Evolutionary conservation across 1,140 invertebrate species (phyloP), one percentile per base, ranked within the genome.

Genomic region (Bombyx mandarina): DNA sequence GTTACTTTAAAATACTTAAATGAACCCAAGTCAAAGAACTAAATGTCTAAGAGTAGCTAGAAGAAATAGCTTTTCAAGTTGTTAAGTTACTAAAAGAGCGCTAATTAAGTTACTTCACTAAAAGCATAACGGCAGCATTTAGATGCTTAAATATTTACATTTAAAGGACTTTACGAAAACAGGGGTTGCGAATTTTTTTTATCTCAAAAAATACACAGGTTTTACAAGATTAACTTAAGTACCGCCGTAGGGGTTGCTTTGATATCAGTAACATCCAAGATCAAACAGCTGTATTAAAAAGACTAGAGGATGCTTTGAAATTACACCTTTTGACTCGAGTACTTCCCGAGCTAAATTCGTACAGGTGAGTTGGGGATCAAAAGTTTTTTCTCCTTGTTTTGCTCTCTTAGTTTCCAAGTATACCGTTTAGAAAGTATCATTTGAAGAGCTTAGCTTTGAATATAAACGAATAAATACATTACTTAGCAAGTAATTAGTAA

Each of bases 161-260:
- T 62, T 71, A 71, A 71, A 71, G 58, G 66, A 65, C 60, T 65
- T 53, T 55, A 65, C 64, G 56, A 71, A 66, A 66, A 64, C 60
- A 57, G 68, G 71, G 71, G 68, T 69, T 69, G 68, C 57, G 63
- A 69, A 69, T 74, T 74, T 65, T 35, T 35, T 35, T 35, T 65
- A 74, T 70, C 65, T 74, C 67, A 71, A 71, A 74, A 51, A 71
- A 73, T 70, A 73, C 71, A 67, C 62, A 65, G 63, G 65, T 69
- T 71, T 66, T 64, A 76, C 60, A 60, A 73, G 71, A 76, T 73
- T 73, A 75, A 61, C 65, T 63, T 57, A 65, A 63, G 60, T 54
- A 64, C 57, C 57, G 63, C 69, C 73, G 64, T 66, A 51, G 61
- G 69, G 69, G 50, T 58, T 47, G 60, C 71, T 77, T 74, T 70